Percentiles rank a stretch among this genome's conserved stretches.
These are phyloP conservation scores for Cremastobaeus sp. DNA, from an alignment of 2,888 invertebrate genomes.

Conservation along the genomic window DNA sequence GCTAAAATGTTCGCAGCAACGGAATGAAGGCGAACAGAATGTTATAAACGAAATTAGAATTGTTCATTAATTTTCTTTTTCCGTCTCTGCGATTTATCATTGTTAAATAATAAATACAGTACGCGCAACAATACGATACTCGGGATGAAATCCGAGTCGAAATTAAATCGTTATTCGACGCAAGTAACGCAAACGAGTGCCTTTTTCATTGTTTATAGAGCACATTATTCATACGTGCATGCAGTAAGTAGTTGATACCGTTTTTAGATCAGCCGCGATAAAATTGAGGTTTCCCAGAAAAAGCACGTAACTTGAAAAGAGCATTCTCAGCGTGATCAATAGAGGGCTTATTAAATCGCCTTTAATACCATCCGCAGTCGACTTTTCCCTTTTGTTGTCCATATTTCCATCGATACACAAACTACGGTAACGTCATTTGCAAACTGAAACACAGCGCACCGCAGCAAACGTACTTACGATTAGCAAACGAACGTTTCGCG, in stretches of 20 bases:
- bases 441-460: constrained; percentile 19
- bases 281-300: constrained; percentile 45
- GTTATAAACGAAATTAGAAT: neutral
- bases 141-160: neutral
- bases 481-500: constrained; percentile 24
- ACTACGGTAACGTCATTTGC: constrained; percentile 11
- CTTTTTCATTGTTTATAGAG: constrained; percentile 19
- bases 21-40: too few species aligned
- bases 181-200: constrained; percentile 16
- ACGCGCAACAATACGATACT: too few species aligned
- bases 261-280: constrained; percentile 48
- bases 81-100: too few species aligned
- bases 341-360: constrained; percentile 50
- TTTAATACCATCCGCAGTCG: constrained; percentile 41
- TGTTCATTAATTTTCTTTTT: neutral
- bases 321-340: constrained; percentile 52
- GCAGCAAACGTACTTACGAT: constrained; percentile 37
- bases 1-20: too few species aligned
- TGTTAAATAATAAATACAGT: neutral
- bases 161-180: constrained; percentile 13
- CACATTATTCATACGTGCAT: constrained; percentile 24
- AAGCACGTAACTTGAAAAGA: constrained; percentile 46
- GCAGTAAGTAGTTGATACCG: constrained; percentile 41
- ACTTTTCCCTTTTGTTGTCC: constrained; percentile 32
- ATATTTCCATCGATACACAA: constrained; percentile 36